Percentiles rank a stretch among this genome's conserved stretches.
Conservation (phyloP, 92 coral and sea anemone species). For the Phenganax subtilis region DNA sequence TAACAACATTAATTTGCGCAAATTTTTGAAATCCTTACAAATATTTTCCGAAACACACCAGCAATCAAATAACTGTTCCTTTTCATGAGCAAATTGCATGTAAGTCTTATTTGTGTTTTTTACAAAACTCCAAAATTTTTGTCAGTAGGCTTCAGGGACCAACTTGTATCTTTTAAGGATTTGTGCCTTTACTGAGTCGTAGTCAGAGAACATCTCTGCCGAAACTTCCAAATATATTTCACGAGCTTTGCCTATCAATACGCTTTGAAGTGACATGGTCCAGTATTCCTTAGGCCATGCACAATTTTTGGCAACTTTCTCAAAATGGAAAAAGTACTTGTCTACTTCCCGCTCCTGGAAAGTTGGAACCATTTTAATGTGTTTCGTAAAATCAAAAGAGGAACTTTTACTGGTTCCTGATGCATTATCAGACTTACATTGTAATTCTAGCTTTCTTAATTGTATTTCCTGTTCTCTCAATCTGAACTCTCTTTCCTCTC, state of each 20-base stretch:
- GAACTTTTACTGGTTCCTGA: conserved; percentile 16
- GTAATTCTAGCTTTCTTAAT: conserved; percentile 8
- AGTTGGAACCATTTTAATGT: conserved; percentile 49
- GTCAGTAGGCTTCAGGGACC: conserved; percentile 49
- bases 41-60: conserved; percentile 52
- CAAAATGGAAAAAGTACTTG: conserved; percentile 49
- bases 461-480: conserved; percentile 3
- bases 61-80: conserved; percentile 57
- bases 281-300: conserved; percentile 49
- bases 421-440: conserved; percentile 4
- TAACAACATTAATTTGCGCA: conserved; percentile 51
- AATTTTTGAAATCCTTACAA: conserved; percentile 37
- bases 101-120: conserved; percentile 45
- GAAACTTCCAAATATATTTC: conserved; percentile 50
- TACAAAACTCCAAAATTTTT: not conserved
- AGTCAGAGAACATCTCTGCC: conserved; percentile 42
- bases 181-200: conserved; percentile 45
- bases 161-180: conserved; percentile 48
- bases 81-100: conserved; percentile 46
- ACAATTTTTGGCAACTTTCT: conserved; percentile 40
- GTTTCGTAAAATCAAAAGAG: conserved; percentile 36
- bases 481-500: not conserved
- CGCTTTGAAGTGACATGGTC: conserved; percentile 38
- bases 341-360: conserved; percentile 51
- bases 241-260: conserved; percentile 48